Evolutionary conservation across 2,888 invertebrate species (phyloP), one percentile per base, ranked within the genome.

Genomic region (Neoscelio sp.): DNA sequence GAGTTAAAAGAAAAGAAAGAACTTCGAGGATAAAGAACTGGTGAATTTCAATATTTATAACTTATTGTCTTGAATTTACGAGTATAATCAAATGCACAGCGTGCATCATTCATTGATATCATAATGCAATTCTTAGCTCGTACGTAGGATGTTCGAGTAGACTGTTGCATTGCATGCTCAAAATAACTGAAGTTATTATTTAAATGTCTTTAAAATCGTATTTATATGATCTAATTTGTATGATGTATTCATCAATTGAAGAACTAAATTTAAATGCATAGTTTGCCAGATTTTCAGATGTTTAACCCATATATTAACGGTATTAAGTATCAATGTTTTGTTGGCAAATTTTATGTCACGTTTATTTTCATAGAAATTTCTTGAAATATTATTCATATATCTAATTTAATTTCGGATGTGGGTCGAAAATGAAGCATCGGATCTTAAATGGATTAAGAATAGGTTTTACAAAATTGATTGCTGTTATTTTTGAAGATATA

Each of bases 1-100:
- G 67, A 26, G 65, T 62, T 33, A 80, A 65, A 75, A 60, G 62
- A 50, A 71, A 35, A 50, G 67, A 62, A 81, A 71, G 33, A 74
- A 62, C 5, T 54, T 38, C 46, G 8, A 58, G 62, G 54, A 64
- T 65, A 54, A 81, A 78, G 82, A 81, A 80, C 73, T 84, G 80
- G 64, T 78, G 83, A 82, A 87, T 88, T 87, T 88, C 85, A 89
- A 89, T 89, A 90, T 90, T 89, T 89, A 89, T 89, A 88, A 89
- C 87, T 87, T 89, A 89, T 89, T 88, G 88, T 89, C 83, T 87
- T 84, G 83, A 85, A 87, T 85, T 87, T 85, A 84, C 84, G 83
- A 82, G 81, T 76, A 84, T 83, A 84, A 84, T 84, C 80, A 82
- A 78, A 80, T 76, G 67, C 79, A 67, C 52, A 75, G 79, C 65